Evolutionary conservation across 1,140 invertebrate genomes (phyloP).

Genomic region (Leptopilina clavipes): DNA sequence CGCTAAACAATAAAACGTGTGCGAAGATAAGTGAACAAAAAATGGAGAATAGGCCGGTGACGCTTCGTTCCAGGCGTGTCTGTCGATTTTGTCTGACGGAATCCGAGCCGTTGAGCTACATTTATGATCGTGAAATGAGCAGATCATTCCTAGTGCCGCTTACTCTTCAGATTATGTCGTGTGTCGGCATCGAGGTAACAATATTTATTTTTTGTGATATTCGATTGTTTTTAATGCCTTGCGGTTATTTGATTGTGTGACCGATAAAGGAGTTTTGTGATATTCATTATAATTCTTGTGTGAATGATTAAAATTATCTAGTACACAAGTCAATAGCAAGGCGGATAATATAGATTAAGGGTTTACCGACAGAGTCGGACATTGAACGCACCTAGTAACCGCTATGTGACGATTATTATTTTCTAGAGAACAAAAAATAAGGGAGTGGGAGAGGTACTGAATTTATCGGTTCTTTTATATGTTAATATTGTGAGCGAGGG

Average conservation of each 20-base stretch:
- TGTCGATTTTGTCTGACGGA: slow-evolving; percentile 84
- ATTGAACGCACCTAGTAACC: slow-evolving; percentile 32
- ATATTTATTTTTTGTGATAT: slow-evolving; percentile 41
- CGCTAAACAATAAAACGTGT: slow-evolving; percentile 20
- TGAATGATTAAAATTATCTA: slow-evolving; percentile 37
- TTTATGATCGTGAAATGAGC: slow-evolving; percentile 78
- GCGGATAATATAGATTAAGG: slow-evolving; percentile 42
- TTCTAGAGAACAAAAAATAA: neutral
- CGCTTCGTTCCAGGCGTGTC: slow-evolving; percentile 77
- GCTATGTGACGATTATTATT: slow-evolving; percentile 27
- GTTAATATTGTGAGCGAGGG: neutral
- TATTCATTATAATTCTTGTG: slow-evolving; percentile 30
- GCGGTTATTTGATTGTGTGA: slow-evolving; percentile 13
- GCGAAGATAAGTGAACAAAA: slow-evolving; percentile 44
- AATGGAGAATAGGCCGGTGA: slow-evolving; percentile 79
- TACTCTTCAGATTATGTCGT: slow-evolving; percentile 84
- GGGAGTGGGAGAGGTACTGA: neutral
- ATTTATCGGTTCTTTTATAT: neutral
- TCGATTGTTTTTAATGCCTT: slow-evolving; percentile 39
- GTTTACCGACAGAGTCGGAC: slow-evolving; percentile 39
- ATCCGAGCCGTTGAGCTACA: slow-evolving; percentile 77
- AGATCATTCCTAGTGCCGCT: slow-evolving; percentile 77
- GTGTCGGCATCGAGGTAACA: slow-evolving; percentile 83
- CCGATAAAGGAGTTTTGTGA: neutral
- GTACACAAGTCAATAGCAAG: slow-evolving; percentile 54